Base-by-base conservation (phyloP, 1,140 invertebrate genomes). In the Dreissena polymorpha region DNA sequence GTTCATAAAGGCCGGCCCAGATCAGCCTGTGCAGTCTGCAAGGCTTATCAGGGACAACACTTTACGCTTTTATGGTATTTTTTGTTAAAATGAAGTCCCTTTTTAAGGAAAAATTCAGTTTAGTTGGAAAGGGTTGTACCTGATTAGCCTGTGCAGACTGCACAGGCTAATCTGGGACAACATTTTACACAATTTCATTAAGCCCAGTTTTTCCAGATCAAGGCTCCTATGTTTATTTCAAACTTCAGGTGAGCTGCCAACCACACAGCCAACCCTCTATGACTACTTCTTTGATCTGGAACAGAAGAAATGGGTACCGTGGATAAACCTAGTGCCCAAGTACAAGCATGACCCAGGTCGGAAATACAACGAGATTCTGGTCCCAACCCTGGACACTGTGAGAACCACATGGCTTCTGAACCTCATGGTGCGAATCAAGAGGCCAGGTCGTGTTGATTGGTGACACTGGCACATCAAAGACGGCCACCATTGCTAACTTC, bases 401-500 rank as follows among this genome's bases (percentile, higher is more conserved):
- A 93, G 96, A 68, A 95, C 96, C 2, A 96, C 95, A 0, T 97
- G 96, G 95, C 94, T 97, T 16, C 94, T 98, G 21, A 94, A 95
- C 75, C 92, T 96, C 49, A 97, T 97, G 96, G 96, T 96, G 86
- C 93, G 95, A 72, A 94, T 96, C 12, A 95, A 96, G 89, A 93
- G 95, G 84, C 97, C 97, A 0, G n/a, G 95, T 97, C 0, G 93
- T 98, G 7, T 93, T 98, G 12, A 95, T 98, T 0, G 97, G 97
- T 2, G 97, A 98, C 89, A 97, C 96, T 6, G 97, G 97, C 10
- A 97, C 97, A 57, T 97, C 97, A 0, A 98, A 98, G 94, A 97
- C 97, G 1, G 97, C 97, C 0, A 97, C 97, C 60, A 96, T 97
- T 77, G 94, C 95, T 82, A 95, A 97, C 89, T 98, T 97, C 93